Percentiles rank a stretch among this genome's conserved stretches.
phyloP scores from a whole-genome alignment of 1,140 invertebrate species.

The Araneus ventricosus region DNA sequence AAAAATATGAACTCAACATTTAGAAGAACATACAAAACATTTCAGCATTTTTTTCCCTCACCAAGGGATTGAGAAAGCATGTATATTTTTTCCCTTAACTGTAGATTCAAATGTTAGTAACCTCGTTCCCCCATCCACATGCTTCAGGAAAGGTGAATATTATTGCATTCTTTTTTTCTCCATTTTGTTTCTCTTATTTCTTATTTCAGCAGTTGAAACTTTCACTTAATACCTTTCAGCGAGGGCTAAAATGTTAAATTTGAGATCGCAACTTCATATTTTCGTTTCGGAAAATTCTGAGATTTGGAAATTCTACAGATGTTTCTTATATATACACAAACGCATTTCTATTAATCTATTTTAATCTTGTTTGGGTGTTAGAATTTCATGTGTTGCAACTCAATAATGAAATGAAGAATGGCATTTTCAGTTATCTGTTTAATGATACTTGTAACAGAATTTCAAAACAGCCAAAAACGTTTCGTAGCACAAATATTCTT shows the following conservation, averaged over 20 bases:
- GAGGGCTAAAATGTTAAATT: not conserved
- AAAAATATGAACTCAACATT: slow-evolving; percentile 22
- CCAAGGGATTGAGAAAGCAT: not conserved
- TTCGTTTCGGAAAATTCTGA: not conserved
- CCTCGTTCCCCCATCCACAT: not conserved
- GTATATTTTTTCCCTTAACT: not conserved
- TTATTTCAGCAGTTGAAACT: not conserved
- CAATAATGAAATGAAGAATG: too few relatives aligned
- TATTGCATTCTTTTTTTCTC: not conserved
- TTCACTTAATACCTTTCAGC: not conserved
- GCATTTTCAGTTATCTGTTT: too few relatives aligned
- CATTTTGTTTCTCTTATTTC: not conserved
- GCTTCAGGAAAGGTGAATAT: not conserved
- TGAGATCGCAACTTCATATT: not conserved
- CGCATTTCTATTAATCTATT: too few relatives aligned
- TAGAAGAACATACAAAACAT: slow-evolving; percentile 31
- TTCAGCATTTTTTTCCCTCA: not conserved
- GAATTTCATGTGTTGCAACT: too few relatives aligned
- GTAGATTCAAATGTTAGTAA: not conserved
- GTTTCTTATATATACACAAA: too few relatives aligned
- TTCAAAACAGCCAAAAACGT: too few relatives aligned
- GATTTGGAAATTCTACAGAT: not conserved
- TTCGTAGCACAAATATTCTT: too few relatives aligned
- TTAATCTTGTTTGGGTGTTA: too few relatives aligned
- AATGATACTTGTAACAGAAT: too few relatives aligned